Conservation (phyloP, 1,140 invertebrate genomes). For the honey bee (Apis mellifera) region DNA sequence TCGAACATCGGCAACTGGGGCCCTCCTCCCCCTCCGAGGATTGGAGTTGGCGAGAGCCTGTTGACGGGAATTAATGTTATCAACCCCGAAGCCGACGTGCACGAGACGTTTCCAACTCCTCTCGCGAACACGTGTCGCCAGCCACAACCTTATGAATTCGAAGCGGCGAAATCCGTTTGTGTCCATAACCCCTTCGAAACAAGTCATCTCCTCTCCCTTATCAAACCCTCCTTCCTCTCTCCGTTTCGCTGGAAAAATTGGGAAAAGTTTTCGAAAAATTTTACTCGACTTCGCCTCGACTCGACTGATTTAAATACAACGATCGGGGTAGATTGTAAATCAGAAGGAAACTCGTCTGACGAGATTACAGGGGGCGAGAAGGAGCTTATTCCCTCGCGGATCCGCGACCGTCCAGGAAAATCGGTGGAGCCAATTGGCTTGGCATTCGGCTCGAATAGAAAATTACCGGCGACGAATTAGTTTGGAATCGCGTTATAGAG, state of each 20-base stretch:
- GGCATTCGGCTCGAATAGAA: constrained; percentile 40
- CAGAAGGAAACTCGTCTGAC: not conserved
- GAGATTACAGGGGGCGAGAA: too few species aligned
- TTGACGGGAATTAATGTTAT: constrained; percentile 64
- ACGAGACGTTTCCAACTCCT: constrained; percentile 43
- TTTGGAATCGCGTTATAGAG: constrained; percentile 46
- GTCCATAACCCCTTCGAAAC: too few species aligned
- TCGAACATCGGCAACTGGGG: constrained; percentile 38
- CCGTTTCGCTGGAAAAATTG: too few species aligned
- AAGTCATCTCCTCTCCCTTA: too few species aligned
- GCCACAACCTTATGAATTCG: constrained; percentile 42
- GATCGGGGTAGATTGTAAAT: too few species aligned
- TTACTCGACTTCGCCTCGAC: too few species aligned
- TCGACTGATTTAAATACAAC: not conserved
- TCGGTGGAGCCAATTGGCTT: constrained; percentile 33
- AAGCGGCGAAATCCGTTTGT: not conserved
- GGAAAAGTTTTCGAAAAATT: not conserved
- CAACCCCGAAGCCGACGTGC: constrained; percentile 34
- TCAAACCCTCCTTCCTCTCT: too few species aligned
- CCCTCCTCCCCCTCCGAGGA: constrained; percentile 34
- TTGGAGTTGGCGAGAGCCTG: constrained; percentile 51
- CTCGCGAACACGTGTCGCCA: constrained; percentile 37
- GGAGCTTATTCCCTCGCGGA: constrained; percentile 8
- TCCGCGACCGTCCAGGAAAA: not conserved
- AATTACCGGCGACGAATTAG: constrained; percentile 49